Conservation (phyloP, 2,113 vertebrate genomes). For the Leptosomus discolor region DNA sequence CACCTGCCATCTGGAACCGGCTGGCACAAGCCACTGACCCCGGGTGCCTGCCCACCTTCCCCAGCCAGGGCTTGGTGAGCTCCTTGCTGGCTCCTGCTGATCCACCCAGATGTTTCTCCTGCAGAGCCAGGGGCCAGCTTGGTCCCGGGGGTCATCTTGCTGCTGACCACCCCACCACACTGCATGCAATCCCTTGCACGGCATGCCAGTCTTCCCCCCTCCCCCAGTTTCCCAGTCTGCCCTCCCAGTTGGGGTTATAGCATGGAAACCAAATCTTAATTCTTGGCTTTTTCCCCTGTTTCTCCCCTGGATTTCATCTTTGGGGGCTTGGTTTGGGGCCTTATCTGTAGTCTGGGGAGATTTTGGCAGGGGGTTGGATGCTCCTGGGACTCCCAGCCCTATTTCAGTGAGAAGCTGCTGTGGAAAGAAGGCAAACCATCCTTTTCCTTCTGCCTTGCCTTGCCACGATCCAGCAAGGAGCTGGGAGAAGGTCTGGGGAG, state of each 20-base stretch:
- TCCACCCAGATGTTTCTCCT: not conserved
- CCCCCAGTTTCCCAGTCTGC: not conserved
- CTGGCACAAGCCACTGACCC: not conserved
- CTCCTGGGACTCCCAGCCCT: not conserved
- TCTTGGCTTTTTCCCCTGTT: not conserved
- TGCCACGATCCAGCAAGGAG: not conserved
- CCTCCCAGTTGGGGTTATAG: not conserved
- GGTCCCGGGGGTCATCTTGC: not conserved
- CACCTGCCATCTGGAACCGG: not conserved
- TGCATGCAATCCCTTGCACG: rapidly evolving
- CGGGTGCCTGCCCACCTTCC: not conserved
- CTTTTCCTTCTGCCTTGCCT: not conserved
- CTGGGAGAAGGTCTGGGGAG: not conserved
- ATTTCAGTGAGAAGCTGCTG: not conserved
- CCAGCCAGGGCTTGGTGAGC: not conserved
- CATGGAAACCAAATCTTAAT: not conserved
- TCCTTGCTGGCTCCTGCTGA: not conserved
- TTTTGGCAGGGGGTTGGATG: not conserved
- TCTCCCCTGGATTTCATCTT: not conserved
- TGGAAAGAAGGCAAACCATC: not conserved
- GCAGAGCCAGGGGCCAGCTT: not conserved
- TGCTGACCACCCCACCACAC: rapidly evolving
- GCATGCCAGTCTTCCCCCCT: too few species aligned
- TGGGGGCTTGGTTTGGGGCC: too few species aligned
- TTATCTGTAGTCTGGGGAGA: not conserved